Percentiles rank a stretch among this genome's conserved stretches.
phyloP scores from a whole-genome alignment of 2,113 vertebrate genomes.

The Oreotrochilus melanogaster region DNA sequence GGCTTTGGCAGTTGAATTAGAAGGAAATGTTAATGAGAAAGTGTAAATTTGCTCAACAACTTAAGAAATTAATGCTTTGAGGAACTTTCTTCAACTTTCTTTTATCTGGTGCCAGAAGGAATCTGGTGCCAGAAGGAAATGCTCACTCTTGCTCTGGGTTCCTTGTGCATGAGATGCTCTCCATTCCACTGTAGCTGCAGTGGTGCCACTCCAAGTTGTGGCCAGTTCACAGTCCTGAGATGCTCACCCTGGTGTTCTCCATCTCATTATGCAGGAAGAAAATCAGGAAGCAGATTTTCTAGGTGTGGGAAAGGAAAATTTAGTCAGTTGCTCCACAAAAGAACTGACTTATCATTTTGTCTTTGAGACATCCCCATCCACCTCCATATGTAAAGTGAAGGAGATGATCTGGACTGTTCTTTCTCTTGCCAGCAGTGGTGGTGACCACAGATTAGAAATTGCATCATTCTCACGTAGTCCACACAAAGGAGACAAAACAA shows the following conservation, averaged over 20 bases:
- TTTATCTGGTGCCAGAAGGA: not conserved
- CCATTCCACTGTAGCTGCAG: rapidly evolving
- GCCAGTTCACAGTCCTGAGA: not conserved
- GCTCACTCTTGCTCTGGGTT: not conserved
- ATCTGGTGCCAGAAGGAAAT: not conserved
- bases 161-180: not conserved
- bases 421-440: not conserved
- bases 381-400: not conserved
- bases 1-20: not conserved
- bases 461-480: not conserved
- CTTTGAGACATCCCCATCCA: not conserved
- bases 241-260: rapidly evolving
- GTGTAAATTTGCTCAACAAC: not conserved
- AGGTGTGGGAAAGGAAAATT: not conserved
- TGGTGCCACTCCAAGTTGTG: not conserved
- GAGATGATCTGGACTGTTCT: not conserved
- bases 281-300: not conserved
- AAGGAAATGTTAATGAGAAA: not conserved
- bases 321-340: not conserved
- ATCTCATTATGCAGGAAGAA: not conserved
- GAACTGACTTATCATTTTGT: not conserved
- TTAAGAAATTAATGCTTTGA: not conserved
- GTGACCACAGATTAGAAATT: not conserved
- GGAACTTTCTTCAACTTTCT: not conserved
- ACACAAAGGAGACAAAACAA: not conserved